Conservation (phyloP, 1,140 invertebrate genomes). For the Coptotermes formosanus region DNA sequence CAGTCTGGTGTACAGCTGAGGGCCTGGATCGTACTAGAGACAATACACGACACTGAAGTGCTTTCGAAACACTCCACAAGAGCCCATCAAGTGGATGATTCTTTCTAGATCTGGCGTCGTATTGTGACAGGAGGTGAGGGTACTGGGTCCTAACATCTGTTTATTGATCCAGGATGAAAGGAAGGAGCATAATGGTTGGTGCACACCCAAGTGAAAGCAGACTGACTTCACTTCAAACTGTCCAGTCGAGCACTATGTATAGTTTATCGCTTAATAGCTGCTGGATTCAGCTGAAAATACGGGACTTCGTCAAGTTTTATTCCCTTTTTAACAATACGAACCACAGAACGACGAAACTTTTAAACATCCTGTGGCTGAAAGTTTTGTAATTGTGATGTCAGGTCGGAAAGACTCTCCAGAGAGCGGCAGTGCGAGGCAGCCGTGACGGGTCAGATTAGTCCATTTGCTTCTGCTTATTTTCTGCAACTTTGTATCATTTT, state of each 20-base stretch:
- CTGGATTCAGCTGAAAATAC: neutral
- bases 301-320: neutral
- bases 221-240: neutral
- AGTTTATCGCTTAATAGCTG: neutral
- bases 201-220: neutral
- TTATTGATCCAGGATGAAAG: neutral
- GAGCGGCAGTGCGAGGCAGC: neutral
- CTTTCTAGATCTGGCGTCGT: too few relatives aligned
- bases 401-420: neutral
- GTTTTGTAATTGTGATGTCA: constrained; percentile 1
- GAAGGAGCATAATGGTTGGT: neutral
- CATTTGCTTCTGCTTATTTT: neutral
- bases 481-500: neutral
- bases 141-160: neutral
- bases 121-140: neutral
- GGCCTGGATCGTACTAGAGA: too few relatives aligned
- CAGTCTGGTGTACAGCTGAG: too few relatives aligned
- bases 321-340: neutral
- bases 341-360: neutral
- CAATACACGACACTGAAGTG: too few relatives aligned
- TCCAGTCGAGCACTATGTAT: neutral
- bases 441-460: neutral
- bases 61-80: too few relatives aligned
- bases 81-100: too few relatives aligned
- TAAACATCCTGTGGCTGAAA: neutral